A percentile compares a stretch with the other conserved stretches of the same genome.
Evolutionary conservation across 2,113 vertebrate genomes (phyloP).

Genomic region (Phalacrocorax carbo): DNA sequence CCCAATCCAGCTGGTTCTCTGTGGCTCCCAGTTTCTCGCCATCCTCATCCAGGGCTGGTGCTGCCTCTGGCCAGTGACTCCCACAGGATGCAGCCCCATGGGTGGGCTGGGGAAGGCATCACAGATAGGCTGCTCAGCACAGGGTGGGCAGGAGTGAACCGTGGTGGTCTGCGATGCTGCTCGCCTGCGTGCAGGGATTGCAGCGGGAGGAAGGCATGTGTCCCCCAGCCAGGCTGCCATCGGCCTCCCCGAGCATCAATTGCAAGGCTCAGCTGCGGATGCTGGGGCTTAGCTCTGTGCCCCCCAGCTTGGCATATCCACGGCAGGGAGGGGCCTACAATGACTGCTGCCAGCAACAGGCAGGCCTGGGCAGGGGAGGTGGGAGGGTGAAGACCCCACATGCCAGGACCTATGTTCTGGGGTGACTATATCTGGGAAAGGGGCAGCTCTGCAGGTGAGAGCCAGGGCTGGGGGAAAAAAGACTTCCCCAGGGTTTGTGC

Average conservation of each 20-base stretch:
- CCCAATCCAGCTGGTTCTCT: accelerated
- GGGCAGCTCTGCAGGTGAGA: neutral
- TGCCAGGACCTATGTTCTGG: neutral
- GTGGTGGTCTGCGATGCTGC: too few species aligned
- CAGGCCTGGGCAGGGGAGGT: neutral
- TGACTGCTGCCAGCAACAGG: neutral
- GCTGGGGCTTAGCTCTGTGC: neutral
- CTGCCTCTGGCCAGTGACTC: neutral
- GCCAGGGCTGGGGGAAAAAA: neutral
- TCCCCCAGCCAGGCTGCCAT: neutral
- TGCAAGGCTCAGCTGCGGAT: accelerated
- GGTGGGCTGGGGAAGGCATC: accelerated
- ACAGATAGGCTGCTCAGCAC: accelerated
- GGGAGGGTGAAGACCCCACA: neutral
- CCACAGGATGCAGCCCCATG: too few species aligned
- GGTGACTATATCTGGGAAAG: neutral
- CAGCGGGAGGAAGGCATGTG: neutral
- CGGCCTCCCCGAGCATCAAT: accelerated
- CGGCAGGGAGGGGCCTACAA: neutral
- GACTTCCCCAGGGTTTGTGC: neutral
- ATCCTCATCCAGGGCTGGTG: accelerated
- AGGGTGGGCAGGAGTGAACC: too few species aligned
- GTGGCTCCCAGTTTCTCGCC: accelerated
- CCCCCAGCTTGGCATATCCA: too few species aligned
- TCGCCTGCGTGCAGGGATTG: accelerated